A percentile compares a stretch with the other conserved stretches of the same genome.
These are phyloP conservation scores for Sphaerolaimus hirsutus DNA, from an alignment of 2,888 invertebrate genomes.

Conservation along the genomic window DNA sequence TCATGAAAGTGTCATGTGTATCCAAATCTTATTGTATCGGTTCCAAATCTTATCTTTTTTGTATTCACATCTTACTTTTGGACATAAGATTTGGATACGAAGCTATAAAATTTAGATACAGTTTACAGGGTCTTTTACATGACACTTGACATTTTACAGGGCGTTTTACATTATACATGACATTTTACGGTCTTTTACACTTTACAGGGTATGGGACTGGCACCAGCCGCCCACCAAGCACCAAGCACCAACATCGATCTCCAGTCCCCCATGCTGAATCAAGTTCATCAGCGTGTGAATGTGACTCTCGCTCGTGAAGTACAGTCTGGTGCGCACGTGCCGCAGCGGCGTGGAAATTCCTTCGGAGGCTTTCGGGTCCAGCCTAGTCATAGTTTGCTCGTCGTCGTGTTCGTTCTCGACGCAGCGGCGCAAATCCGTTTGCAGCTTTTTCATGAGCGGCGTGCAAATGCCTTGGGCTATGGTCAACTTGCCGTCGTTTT, in stretches of 20 bases:
- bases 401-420: slow-evolving; percentile 47
- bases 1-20: too few relatives aligned
- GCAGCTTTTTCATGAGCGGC: slow-evolving; percentile 74
- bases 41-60: too few relatives aligned
- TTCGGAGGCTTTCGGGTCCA: slow-evolving; percentile 49
- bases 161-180: too few relatives aligned
- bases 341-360: slow-evolving; percentile 91
- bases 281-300: slow-evolving; percentile 90
- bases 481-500: slow-evolving; percentile 73
- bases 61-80: too few relatives aligned
- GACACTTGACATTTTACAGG: too few relatives aligned
- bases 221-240: too few relatives aligned
- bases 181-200: too few relatives aligned
- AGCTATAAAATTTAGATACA: too few relatives aligned
- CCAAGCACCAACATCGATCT: not conserved
- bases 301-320: slow-evolving; percentile 97
- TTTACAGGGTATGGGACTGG: too few relatives aligned
- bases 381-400: slow-evolving; percentile 66
- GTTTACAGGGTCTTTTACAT: too few relatives aligned
- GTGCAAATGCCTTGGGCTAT: slow-evolving; percentile 94
- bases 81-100: too few relatives aligned
- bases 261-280: slow-evolving; percentile 36
- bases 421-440: slow-evolving; percentile 73
- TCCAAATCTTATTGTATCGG: too few relatives aligned
- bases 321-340: slow-evolving; percentile 88